Percentiles rank a stretch among this genome's conserved stretches.
Evolutionary conservation across 1,140 invertebrate genomes (phyloP).

Genomic region (Apis florea): DNA sequence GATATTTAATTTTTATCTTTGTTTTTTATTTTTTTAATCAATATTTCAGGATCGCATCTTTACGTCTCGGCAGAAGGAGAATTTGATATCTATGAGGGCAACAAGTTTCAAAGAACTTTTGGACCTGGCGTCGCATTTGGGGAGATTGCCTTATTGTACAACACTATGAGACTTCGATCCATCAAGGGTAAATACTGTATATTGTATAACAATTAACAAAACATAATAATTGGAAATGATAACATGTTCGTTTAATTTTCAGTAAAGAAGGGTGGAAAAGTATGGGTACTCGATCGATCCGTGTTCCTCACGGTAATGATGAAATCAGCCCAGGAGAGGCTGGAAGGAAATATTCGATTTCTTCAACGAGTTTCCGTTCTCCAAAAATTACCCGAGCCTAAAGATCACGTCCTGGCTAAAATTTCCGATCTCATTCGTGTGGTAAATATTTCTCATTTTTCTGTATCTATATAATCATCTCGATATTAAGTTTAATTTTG

Average conservation of each 20-base stretch:
- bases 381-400: slow-evolving; percentile 89
- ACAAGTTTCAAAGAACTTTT: slow-evolving; percentile 88
- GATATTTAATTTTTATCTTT: background rate
- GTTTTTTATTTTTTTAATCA: background rate
- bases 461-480: background rate
- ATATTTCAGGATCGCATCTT: slow-evolving; percentile 84
- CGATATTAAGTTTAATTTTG: background rate
- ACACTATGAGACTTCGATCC: slow-evolving; percentile 93
- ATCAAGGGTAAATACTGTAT: slow-evolving; percentile 84
- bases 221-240: background rate
- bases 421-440: slow-evolving; percentile 95
- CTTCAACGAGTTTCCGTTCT: slow-evolving; percentile 92
- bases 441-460: slow-evolving; percentile 80
- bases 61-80: slow-evolving; percentile 92
- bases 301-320: slow-evolving; percentile 95
- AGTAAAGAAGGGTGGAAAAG: slow-evolving; percentile 90
- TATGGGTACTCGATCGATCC: slow-evolving; percentile 93
- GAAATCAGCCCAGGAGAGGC: slow-evolving; percentile 87
- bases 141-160: slow-evolving; percentile 95
- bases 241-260: slow-evolving; percentile 17
- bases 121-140: slow-evolving; percentile 94
- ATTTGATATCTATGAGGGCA: slow-evolving; percentile 91
- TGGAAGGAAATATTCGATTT: slow-evolving; percentile 92
- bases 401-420: slow-evolving; percentile 85
- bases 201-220: background rate